Evolutionary conservation across 2,888 invertebrate species (phyloP), one percentile per base, ranked within the genome.

Genomic region (Yponomeuta plumbellus): DNA sequence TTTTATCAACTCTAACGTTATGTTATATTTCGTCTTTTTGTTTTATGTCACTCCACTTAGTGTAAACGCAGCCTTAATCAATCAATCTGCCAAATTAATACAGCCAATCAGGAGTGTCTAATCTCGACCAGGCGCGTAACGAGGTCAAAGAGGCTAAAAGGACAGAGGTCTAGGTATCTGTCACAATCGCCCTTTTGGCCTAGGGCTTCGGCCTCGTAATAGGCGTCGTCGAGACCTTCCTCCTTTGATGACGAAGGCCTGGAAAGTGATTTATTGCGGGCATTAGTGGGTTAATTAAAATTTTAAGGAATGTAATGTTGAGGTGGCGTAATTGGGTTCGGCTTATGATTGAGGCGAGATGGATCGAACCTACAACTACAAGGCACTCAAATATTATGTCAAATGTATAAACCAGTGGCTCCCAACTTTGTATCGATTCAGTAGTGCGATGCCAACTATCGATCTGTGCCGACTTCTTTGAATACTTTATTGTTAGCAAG

Each of bases 211-310:
- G 94, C 94, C 67, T 92, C 86, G 73, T 92, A 91, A 75, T 93
- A 92, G 22, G 85, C 92, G 65, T 90, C 86, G 39, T 92, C 89
- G 64, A 94, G 73, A 70, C 89, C 88, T 81, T 94, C 94, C 70
- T 89, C 88, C 66, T 83, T 87, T 10, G 94, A 94, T 61, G 93
- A 85, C 66, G 93, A 93, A 64, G 94, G 94, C 17, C 94, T 94
- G 85, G 8, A 86, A 86, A 21, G 66, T 10, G 64, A n/a, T 59
- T 59, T 23, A 59, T 21, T 59, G 21, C 13, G 22, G 21, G 22
- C 23, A 59, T 59, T 20, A 13, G 68, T 11, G 65, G 39, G 59
- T 40, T 63, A 39, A 66, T 52, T 13, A 17, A 17, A 17, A 17
- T 17, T 11, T 2, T 2, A n/a, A 3, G 11, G 3, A 20, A 3